Conservation (phyloP, 2,888 invertebrate genomes). For the Andrena praecox region DNA sequence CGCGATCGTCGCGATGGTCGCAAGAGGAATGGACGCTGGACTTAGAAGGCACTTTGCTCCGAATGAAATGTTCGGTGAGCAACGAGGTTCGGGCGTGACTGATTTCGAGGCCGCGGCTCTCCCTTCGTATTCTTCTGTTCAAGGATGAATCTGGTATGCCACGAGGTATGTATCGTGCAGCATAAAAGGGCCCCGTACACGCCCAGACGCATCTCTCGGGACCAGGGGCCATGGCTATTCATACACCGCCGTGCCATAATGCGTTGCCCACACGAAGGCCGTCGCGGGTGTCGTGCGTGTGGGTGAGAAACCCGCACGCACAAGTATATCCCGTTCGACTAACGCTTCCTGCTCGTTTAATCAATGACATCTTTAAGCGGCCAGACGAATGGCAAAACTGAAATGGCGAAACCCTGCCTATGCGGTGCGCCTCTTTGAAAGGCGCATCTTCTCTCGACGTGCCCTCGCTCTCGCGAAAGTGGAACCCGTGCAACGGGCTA, state of each 20-base stretch:
- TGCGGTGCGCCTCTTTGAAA: slow-evolving; percentile 19
- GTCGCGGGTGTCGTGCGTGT: slow-evolving; percentile 50
- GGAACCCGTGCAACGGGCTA: slow-evolving; percentile 15
- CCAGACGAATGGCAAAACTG: slow-evolving; percentile 63
- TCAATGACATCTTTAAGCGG: slow-evolving; percentile 78
- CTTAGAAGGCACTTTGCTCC: slow-evolving; percentile 28
- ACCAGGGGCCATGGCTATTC: slow-evolving; percentile 68
- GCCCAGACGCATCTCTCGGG: slow-evolving; percentile 67
- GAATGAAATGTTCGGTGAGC: background rate
- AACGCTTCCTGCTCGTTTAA: slow-evolving; percentile 77
- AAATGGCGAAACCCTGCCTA: slow-evolving; percentile 50
- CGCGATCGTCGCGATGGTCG: background rate
- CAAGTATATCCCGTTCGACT: slow-evolving; percentile 60
- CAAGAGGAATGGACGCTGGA: background rate
- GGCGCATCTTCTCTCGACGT: slow-evolving; percentile 10
- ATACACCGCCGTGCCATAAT: slow-evolving; percentile 63
- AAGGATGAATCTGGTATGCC: slow-evolving; percentile 64
- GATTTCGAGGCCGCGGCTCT: slow-evolving; percentile 55
- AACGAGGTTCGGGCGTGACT: slow-evolving; percentile 42
- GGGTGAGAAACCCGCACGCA: slow-evolving; percentile 72
- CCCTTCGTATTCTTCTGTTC: slow-evolving; percentile 44
- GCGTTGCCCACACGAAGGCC: slow-evolving; percentile 62
- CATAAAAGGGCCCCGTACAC: slow-evolving; percentile 67
- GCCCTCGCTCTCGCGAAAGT: slow-evolving; percentile 32
- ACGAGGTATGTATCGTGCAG: slow-evolving; percentile 59